Percentiles rank a stretch among this genome's conserved stretches.
Conservation (phyloP, 1,140 invertebrate genomes). For the Caenorhabditis brenneri region DNA sequence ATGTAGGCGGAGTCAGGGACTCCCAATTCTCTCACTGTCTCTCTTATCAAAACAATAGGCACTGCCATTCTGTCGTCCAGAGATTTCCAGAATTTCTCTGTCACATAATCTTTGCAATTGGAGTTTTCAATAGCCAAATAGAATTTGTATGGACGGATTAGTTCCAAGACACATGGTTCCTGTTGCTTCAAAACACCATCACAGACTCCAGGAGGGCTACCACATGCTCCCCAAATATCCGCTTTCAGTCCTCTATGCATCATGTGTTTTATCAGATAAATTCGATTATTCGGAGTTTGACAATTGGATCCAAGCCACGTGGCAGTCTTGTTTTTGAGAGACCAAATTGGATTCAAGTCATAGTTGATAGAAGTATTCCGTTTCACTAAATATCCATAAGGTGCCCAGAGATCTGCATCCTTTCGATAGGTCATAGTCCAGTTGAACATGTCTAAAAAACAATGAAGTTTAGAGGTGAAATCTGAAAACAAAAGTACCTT, state of each 20-base stretch:
- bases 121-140: slow-evolving; percentile 96
- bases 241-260: slow-evolving; percentile 74
- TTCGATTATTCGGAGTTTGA: slow-evolving; percentile 73
- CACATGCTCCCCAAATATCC: slow-evolving; percentile 79
- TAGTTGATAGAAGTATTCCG: neutral
- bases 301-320: slow-evolving; percentile 78
- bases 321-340: slow-evolving; percentile 26
- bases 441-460: slow-evolving; percentile 47
- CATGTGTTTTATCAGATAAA: slow-evolving; percentile 74
- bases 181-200: slow-evolving; percentile 38
- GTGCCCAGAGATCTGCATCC: slow-evolving; percentile 53
- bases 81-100: slow-evolving; percentile 93
- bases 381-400: slow-evolving; percentile 40
- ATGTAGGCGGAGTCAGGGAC: slow-evolving; percentile 45
- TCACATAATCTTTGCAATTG: slow-evolving; percentile 93
- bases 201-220: slow-evolving; percentile 40
- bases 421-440: slow-evolving; percentile 54
- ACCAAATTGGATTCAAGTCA: slow-evolving; percentile 40
- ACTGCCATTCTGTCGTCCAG: slow-evolving; percentile 24
- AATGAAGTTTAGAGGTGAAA: neutral
- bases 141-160: slow-evolving; percentile 87
- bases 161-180: slow-evolving; percentile 15
- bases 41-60: slow-evolving; percentile 45
- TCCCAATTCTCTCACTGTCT: slow-evolving; percentile 45
- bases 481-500: neutral